Percentiles rank a stretch among this genome's conserved stretches.
phyloP scores from a whole-genome alignment of 1,140 invertebrate species.

The Bombyx mandarina region DNA sequence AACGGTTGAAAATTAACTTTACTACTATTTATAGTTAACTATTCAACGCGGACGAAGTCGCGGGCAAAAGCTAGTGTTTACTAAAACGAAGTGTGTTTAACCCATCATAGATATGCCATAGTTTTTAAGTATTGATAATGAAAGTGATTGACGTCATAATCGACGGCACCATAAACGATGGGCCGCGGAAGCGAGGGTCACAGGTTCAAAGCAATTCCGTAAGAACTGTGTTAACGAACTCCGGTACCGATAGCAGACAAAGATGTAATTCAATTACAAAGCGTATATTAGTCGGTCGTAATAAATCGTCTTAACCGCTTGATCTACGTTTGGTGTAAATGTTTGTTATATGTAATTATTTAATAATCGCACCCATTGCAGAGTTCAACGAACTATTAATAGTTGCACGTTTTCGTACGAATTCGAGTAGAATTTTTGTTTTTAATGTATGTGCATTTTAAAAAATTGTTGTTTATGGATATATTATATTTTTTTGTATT shows the following conservation, averaged over 20 bases:
- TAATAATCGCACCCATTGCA: background rate
- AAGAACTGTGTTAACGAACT: conserved; percentile 17
- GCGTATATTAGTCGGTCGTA: conserved; percentile 5
- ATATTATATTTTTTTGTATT: no score
- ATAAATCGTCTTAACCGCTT: conserved; percentile 9
- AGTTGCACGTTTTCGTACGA: background rate
- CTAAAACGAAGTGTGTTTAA: conserved; percentile 5
- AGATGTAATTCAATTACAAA: conserved; percentile 17
- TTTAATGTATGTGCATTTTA: no score
- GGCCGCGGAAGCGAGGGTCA: conserved; percentile 22
- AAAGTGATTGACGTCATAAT: no score
- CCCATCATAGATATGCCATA: background rate
- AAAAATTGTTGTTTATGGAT: no score
- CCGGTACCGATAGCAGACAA: background rate
- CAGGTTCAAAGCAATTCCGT: conserved; percentile 21
- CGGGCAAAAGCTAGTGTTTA: background rate
- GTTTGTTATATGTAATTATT: background rate
- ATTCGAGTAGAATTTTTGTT: background rate
- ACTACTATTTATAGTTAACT: no score
- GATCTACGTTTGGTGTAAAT: conserved; percentile 3
- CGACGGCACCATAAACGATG: conserved; percentile 1
- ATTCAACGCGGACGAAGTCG: no score
- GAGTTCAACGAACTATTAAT: background rate
- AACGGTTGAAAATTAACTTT: no score
- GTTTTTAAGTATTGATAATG: no score